Evolutionary conservation across 2,113 vertebrate genomes (phyloP).

Genomic region (Athene noctua): DNA sequence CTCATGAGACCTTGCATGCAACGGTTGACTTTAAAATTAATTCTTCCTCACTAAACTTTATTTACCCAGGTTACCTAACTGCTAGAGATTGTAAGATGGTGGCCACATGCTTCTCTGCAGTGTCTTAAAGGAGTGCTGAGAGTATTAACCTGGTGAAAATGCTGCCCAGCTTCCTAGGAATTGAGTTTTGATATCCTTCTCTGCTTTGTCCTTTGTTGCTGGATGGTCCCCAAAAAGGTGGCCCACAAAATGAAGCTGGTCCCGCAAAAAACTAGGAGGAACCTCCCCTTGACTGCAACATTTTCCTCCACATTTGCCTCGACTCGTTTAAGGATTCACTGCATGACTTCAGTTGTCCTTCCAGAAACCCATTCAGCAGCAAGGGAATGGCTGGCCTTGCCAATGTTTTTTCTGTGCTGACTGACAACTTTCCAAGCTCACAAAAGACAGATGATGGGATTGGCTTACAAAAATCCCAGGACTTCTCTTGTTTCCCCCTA

Average conservation of each 20-base stretch:
- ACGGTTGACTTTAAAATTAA: neutral
- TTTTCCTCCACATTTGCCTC: neutral
- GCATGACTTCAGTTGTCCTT: neutral
- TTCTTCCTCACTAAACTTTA: neutral
- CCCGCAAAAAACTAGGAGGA: neutral
- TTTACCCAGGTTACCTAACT: neutral
- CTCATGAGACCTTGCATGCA: neutral
- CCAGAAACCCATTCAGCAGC: neutral
- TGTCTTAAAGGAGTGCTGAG: neutral
- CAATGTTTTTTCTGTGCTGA: neutral
- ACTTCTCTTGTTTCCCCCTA: neutral
- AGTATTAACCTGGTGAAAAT: neutral
- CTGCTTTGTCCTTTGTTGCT: neutral
- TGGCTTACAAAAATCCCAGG: slow-evolving; percentile 4
- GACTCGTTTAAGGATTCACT: neutral
- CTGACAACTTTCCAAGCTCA: slow-evolving; percentile 26
- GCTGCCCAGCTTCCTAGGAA: neutral
- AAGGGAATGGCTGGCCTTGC: neutral
- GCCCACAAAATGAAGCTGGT: neutral
- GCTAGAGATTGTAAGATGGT: neutral
- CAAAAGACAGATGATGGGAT: neutral
- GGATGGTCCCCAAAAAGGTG: neutral
- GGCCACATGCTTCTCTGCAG: neutral
- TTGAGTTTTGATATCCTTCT: neutral
- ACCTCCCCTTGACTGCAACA: neutral